phyloP scores from a whole-genome alignment of 1,140 invertebrate genomes.

The Eupristina koningsbergeri region DNA sequence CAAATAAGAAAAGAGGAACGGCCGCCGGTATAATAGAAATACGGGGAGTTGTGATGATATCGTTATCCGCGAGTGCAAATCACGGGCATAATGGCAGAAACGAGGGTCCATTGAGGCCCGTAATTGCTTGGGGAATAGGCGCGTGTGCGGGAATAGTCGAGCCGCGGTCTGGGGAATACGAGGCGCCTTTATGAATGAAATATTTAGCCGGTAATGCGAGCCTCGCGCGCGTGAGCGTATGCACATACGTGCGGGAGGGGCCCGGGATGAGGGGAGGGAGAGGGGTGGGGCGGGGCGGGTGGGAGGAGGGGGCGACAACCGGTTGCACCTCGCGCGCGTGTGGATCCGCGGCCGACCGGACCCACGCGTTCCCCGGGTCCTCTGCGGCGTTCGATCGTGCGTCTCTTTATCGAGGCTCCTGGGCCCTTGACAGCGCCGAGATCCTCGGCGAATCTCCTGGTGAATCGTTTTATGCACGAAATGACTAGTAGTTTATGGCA shows the following conservation, averaged over 20 bases:
- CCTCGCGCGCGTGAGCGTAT: neutral
- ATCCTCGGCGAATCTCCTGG: neutral
- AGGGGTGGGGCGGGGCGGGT: neutral
- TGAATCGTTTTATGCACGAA: neutral
- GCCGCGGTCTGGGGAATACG: constrained; percentile 55
- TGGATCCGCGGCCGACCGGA: neutral
- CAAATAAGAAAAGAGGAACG: neutral
- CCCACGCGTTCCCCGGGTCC: neutral
- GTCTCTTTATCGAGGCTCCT: constrained; percentile 10
- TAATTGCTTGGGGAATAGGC: constrained; percentile 35
- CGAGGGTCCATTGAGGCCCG: constrained; percentile 36
- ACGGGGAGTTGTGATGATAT: constrained; percentile 12
- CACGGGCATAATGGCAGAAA: constrained; percentile 24
- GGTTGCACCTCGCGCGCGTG: constrained; percentile 18
- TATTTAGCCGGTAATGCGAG: constrained; percentile 66
- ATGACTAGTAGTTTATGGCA: neutral
- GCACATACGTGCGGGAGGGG: neutral
- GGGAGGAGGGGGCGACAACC: constrained; percentile 9
- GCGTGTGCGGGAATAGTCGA: constrained; percentile 37
- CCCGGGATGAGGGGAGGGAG: neutral
- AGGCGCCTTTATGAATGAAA: constrained; percentile 67
- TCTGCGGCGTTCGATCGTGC: constrained; percentile 12
- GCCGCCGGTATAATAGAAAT: constrained; percentile 5
- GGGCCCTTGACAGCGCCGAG: constrained; percentile 15
- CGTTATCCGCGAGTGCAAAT: constrained; percentile 34